These are phyloP conservation scores for Leptatherina wallacei DNA, from an alignment of 2,797 vertebrate species.

Conservation along the genomic window DNA sequence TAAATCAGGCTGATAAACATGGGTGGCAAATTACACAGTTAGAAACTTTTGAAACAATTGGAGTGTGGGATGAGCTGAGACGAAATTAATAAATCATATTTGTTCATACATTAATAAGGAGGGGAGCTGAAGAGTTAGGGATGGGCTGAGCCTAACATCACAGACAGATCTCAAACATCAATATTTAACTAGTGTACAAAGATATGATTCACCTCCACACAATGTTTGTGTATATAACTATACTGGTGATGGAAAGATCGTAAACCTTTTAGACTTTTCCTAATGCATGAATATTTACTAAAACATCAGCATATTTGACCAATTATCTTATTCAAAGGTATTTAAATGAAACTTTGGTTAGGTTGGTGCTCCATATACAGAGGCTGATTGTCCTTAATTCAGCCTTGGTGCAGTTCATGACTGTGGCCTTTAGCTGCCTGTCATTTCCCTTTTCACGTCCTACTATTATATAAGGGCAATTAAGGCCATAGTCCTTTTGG, in stretches of 20 bases:
- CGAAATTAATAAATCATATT: conserved; percentile 81
- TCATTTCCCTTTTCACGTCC: too few relatives aligned
- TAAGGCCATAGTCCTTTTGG: too few relatives aligned
- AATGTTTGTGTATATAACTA: not conserved
- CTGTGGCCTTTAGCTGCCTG: too few relatives aligned
- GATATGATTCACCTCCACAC: conserved; percentile 44
- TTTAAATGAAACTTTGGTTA: too few relatives aligned
- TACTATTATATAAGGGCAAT: too few relatives aligned
- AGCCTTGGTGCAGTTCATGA: too few relatives aligned
- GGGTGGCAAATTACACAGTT: conserved; percentile 66
- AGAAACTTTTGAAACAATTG: conserved; percentile 73
- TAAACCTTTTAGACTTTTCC: not conserved
- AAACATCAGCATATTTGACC: too few relatives aligned
- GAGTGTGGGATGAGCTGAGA: conserved; percentile 54
- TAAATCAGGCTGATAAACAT: conserved; percentile 71
- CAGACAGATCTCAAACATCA: conserved; percentile 70
- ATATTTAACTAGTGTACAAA: conserved; percentile 78
- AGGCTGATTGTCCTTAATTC: too few relatives aligned
- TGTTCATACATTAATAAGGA: conserved; percentile 80
- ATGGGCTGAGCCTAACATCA: conserved; percentile 54
- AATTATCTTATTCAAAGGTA: too few relatives aligned
- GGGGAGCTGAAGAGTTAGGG: conserved; percentile 62
- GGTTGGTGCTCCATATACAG: too few relatives aligned
- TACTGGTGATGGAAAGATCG: not conserved
- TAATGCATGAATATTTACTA: too few relatives aligned